Conservation (phyloP, 2,888 invertebrate genomes). For the Drosophila austrosaltans region DNA sequence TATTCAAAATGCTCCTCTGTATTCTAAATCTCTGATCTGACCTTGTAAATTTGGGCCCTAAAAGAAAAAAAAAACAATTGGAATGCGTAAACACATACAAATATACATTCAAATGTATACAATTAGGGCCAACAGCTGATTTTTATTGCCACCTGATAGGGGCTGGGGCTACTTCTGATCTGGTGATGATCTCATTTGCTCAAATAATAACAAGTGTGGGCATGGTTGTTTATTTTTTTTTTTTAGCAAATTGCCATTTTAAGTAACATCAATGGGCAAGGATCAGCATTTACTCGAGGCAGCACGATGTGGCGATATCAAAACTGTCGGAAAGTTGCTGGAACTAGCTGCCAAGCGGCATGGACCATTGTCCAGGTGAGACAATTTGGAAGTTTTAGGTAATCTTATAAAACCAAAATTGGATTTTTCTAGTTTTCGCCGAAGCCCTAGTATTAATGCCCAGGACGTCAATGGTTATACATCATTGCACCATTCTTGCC, state of each 20-base stretch:
- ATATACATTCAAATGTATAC: slow-evolving; percentile 25
- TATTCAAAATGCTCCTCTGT: background rate
- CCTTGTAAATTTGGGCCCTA: slow-evolving; percentile 70
- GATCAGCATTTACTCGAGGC: slow-evolving; percentile 98
- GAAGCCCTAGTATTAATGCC: slow-evolving; percentile 95
- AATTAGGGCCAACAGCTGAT: slow-evolving; percentile 63
- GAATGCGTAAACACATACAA: slow-evolving; percentile 42
- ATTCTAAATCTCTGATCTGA: slow-evolving; percentile 36
- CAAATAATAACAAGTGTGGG: slow-evolving; percentile 4
- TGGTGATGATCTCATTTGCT: slow-evolving; percentile 65
- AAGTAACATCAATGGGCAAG: slow-evolving; percentile 89
- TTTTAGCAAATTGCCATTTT: background rate
- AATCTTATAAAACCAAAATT: background rate
- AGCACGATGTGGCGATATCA: slow-evolving; percentile 94
- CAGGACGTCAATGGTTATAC: slow-evolving; percentile 97
- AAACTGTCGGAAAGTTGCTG: slow-evolving; percentile 94
- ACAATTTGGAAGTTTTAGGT: slow-evolving; percentile 65
- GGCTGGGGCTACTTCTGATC: slow-evolving; percentile 41
- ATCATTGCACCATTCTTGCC: slow-evolving; percentile 95
- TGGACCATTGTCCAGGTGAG: slow-evolving; percentile 95
- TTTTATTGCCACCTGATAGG: slow-evolving; percentile 63
- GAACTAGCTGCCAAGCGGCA: slow-evolving; percentile 94
- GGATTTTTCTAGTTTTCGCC: slow-evolving; percentile 87
- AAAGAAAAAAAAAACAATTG: slow-evolving; percentile 53
- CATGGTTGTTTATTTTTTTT: background rate